These are phyloP conservation scores for Datnioides undecimradiatus DNA, from an alignment of 2,113 vertebrate genomes.

Conservation along the genomic window DNA sequence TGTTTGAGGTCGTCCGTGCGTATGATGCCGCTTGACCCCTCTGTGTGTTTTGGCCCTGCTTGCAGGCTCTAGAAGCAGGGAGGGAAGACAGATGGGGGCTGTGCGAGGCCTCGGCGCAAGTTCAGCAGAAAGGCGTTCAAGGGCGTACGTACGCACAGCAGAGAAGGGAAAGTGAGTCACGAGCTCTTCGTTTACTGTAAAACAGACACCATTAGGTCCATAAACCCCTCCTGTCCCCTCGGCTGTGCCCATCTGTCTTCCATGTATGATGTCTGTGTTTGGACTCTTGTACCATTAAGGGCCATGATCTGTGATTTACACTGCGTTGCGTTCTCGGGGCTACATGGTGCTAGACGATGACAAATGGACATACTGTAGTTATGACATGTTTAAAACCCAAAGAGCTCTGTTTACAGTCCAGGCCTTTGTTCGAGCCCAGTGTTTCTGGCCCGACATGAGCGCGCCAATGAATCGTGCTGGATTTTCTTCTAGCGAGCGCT, in stretches of 20 bases:
- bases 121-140: conserved; percentile 37
- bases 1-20: conserved; percentile 19
- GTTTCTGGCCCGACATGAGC: conserved; percentile 20
- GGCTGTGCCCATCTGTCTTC: conserved; percentile 41
- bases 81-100: conserved; percentile 43
- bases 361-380: conserved; percentile 48
- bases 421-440: conserved; percentile 38
- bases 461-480: conserved; percentile 10
- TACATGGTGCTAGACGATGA: conserved; percentile 40
- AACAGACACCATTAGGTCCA: conserved; percentile 43
- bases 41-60: conserved; percentile 49
- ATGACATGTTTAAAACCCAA: conserved; percentile 67
- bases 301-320: conserved; percentile 57
- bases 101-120: conserved; percentile 27
- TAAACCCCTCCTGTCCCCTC: conserved; percentile 20
- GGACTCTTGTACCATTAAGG: conserved; percentile 40
- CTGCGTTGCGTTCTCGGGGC: conserved; percentile 14
- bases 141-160: conserved; percentile 40
- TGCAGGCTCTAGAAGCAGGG: conserved; percentile 12
- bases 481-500: neutral
- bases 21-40: conserved; percentile 41
- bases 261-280: conserved; percentile 52
- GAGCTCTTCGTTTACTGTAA: conserved; percentile 18
- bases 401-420: conserved; percentile 61
- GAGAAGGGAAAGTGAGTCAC: conserved; percentile 33